Evolutionary conservation across 2,888 invertebrate genomes (phyloP).

Genomic region (Noctua fimbriata): DNA sequence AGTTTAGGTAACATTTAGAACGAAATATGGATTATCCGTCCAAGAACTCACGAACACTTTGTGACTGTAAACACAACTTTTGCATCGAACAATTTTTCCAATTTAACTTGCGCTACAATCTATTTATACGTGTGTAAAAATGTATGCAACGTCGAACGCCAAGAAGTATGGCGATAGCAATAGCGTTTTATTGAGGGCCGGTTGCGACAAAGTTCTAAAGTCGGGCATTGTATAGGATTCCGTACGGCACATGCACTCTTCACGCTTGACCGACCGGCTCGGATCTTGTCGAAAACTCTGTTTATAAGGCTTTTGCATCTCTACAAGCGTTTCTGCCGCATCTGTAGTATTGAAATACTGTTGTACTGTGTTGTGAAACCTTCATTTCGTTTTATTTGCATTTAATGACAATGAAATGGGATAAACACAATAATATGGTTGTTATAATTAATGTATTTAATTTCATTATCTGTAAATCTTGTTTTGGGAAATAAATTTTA

Average conservation of each 20-base stretch:
- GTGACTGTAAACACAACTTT: slow-evolving; percentile 28
- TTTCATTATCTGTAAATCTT: not conserved
- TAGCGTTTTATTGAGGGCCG: slow-evolving; percentile 76
- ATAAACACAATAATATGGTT: not conserved
- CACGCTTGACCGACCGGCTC: slow-evolving; percentile 73
- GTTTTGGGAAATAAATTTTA: not conserved
- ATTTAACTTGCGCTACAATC: slow-evolving; percentile 64
- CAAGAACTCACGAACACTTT: slow-evolving; percentile 1
- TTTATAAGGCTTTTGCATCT: slow-evolving; percentile 52
- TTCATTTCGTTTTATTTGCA: not conserved
- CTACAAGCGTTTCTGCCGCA: slow-evolving; percentile 41
- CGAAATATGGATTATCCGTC: slow-evolving; percentile 10
- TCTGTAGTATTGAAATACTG: slow-evolving; percentile 28
- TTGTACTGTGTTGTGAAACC: slow-evolving; percentile 11
- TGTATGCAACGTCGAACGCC: slow-evolving; percentile 72
- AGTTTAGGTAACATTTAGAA: slow-evolving; percentile 4
- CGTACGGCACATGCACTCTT: slow-evolving; percentile 77
- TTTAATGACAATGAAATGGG: slow-evolving; percentile 1
- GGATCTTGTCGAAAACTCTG: slow-evolving; percentile 59
- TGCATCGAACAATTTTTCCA: slow-evolving; percentile 50
- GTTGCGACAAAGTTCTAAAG: slow-evolving; percentile 68
- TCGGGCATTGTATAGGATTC: slow-evolving; percentile 75
- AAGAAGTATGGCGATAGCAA: slow-evolving; percentile 72
- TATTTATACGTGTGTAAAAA: slow-evolving; percentile 76
- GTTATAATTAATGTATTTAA: not conserved